Evolutionary conservation across 2,888 invertebrate genomes (phyloP).

Genomic region (Drosophila flavopinicola): DNA sequence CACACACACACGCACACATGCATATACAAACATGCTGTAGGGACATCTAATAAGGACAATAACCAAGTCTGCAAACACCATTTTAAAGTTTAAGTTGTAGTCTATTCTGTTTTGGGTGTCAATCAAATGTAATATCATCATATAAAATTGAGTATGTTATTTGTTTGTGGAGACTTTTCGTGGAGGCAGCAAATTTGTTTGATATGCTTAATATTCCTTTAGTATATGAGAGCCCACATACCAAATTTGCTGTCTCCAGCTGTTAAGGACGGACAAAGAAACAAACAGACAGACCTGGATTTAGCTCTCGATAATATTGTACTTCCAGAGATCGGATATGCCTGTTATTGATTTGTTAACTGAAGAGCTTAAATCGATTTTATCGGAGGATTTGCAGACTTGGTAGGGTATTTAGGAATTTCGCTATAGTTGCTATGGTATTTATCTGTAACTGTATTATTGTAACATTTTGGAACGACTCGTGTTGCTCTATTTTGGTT

Average conservation of each 20-base stretch:
- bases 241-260: constrained; percentile 1
- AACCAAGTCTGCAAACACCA: constrained; percentile 24
- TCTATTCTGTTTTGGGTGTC: too few relatives aligned
- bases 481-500: neutral
- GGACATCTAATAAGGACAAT: neutral
- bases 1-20: neutral
- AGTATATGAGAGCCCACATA: neutral
- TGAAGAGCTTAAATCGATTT: constrained; percentile 1
- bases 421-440: neutral
- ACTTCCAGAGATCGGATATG: constrained; percentile 1
- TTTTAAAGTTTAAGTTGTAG: neutral
- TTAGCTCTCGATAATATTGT: neutral
- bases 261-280: neutral
- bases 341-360: constrained; percentile 2
- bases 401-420: neutral
- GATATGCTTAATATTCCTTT: constrained; percentile 3
- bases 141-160: neutral
- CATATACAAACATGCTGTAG: neutral
- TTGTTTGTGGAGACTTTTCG: neutral
- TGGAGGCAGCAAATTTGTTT: neutral
- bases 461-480: constrained; percentile 2
- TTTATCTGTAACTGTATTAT: constrained; percentile 1
- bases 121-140: too few relatives aligned
- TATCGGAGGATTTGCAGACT: constrained; percentile 3
- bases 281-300: neutral